Evolutionary conservation across 1,140 invertebrate species (phyloP), one percentile per base, ranked within the genome.

Genomic region (Oedothorax gibbosus): DNA sequence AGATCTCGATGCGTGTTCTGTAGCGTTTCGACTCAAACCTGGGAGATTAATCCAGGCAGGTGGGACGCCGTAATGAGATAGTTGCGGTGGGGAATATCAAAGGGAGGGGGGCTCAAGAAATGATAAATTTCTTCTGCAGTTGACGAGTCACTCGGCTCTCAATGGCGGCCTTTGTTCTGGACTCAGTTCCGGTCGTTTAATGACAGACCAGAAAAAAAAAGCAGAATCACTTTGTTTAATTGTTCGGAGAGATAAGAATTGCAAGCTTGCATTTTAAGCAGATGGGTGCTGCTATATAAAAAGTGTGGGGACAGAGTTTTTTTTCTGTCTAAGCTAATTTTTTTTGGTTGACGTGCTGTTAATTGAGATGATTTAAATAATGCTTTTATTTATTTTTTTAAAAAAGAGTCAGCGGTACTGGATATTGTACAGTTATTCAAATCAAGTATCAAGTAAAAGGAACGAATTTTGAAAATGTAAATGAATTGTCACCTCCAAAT

Each of bases 31-130:
- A 75, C 35, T 35, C 35, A 35, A 75, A 56, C 8, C 54, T 60
- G 72, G 75, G 53, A 77, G 75, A 77, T 77, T 77, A 77, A 77
- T 77, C 49, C 75, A 65, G 35, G 75, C 75, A 77, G 75, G 75
- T 77, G 75, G 75, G 75, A 21, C 49, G 60, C 20, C 56, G 60
- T 77, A 77, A 77, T 77, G 75, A 77, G 60, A 65, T 60, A 71
- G 53, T 35, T 60, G 72, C 20, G 72, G 72, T 75, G 35, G 21
- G 71, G 60, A 71, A 71, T 53, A 71, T 71, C 56, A 60, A 60
- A n/a, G 20, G 15, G 54, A n/a, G 51, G 10, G 53, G 35, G 14
- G 60, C 35, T 1, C 75, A 60, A 73, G 71, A 75, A 75, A 75
- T 77, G 75, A 64, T 57, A 50, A 65, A 65, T 64, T 77, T 65